Percentiles rank a stretch among this genome's conserved stretches.
Conservation (phyloP, 2,797 vertebrate species). For the Microctenopoma lineatum region DNA sequence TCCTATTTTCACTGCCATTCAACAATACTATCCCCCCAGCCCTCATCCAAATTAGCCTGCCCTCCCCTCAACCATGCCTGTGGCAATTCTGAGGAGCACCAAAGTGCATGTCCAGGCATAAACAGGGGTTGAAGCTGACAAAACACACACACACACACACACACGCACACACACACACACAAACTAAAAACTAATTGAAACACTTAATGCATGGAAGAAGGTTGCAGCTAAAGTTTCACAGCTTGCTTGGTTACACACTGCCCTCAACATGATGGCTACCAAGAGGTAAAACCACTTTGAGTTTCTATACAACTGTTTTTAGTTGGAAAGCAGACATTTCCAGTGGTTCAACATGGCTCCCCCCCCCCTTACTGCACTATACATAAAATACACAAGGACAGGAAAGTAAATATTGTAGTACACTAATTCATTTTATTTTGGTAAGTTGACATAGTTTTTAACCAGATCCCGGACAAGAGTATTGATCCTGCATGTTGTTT, state of each 20-base stretch:
- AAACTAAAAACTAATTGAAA: slow-evolving; percentile 66
- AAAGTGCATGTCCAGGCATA: slow-evolving; percentile 77
- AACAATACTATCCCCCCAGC: slow-evolving; percentile 79
- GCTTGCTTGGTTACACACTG: slow-evolving; percentile 34
- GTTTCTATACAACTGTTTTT: not conserved
- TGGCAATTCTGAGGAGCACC: slow-evolving; percentile 66
- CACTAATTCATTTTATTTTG: not conserved
- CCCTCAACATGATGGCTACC: not conserved
- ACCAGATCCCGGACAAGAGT: not conserved
- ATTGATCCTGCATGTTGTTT: not conserved
- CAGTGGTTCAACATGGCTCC: not conserved
- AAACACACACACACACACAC: slow-evolving; percentile 61
- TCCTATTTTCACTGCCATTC: slow-evolving; percentile 85
- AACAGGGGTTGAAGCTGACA: slow-evolving; percentile 76
- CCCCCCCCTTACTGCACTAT: not conserved
- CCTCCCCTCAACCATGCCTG: slow-evolving; percentile 54
- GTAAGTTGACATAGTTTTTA: not conserved
- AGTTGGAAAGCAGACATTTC: not conserved
- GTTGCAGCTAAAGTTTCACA: slow-evolving; percentile 36
- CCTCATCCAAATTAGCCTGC: slow-evolving; percentile 66
- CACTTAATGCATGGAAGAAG: slow-evolving; percentile 43
- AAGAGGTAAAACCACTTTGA: not conserved
- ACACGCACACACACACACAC: slow-evolving; percentile 51
- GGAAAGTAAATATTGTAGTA: not conserved
- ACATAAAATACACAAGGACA: not conserved